Evolutionary conservation across 1,140 invertebrate species (phyloP).

Genomic region (Camponotus vicinus): DNA sequence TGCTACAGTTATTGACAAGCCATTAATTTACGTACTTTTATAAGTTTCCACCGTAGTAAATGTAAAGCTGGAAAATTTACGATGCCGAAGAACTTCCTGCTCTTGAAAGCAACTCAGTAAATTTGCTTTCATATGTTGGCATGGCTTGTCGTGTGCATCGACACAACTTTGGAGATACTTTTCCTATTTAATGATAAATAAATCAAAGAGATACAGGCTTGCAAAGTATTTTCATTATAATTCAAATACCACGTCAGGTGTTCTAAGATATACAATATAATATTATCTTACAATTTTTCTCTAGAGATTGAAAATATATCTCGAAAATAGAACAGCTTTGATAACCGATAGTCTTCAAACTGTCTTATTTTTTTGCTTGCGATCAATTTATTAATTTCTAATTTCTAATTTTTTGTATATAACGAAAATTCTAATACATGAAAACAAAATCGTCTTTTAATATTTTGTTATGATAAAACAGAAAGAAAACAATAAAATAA

Average conservation of each 20-base stretch:
- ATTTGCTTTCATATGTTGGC: conserved; percentile 54
- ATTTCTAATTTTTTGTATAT: neutral
- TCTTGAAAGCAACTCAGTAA: conserved; percentile 56
- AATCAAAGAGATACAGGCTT: conserved; percentile 33
- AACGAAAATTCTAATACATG: neutral
- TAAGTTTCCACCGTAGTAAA: conserved; percentile 54
- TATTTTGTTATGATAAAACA: neutral
- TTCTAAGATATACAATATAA: too few species aligned
- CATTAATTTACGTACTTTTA: conserved; percentile 59
- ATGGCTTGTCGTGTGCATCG: conserved; percentile 51
- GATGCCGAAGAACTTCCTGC: conserved; percentile 44
- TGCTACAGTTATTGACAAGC: conserved; percentile 51
- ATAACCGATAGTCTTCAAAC: neutral
- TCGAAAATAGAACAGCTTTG: neutral
- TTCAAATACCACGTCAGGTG: neutral
- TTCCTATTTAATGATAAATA: conserved; percentile 59
- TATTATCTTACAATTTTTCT: neutral
- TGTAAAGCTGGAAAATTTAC: conserved; percentile 51
- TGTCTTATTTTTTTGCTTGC: too few species aligned
- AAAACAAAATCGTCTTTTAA: neutral
- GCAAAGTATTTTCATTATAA: conserved; percentile 34
- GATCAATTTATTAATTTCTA: neutral
- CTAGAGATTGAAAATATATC: too few species aligned
- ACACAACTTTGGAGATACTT: conserved; percentile 54
- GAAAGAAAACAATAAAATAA: neutral